Base-by-base conservation (phyloP, 2,797 vertebrate species). In the Hipposideros larvatus region DNA sequence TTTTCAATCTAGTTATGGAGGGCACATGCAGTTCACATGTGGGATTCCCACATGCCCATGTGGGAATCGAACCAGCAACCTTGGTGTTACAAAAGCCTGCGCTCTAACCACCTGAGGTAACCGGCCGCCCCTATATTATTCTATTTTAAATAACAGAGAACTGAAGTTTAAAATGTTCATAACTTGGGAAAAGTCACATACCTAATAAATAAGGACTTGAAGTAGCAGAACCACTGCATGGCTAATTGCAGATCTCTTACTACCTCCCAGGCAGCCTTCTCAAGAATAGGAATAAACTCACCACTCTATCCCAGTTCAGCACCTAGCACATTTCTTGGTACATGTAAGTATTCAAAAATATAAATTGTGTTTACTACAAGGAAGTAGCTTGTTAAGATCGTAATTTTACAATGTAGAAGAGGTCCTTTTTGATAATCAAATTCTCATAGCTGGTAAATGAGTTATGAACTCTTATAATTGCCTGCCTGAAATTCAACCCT, bases 361-460 rank as follows among this genome's bases (percentile, higher is more conserved):
- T 13, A 66, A 51, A 59, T 11, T 59, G 11, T 59, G 51, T 43
- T 74, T 86, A 18, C 11, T 51, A 51, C 48, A 89, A 53, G 21
- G 28, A 48, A 16, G 15, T 65, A 70, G 16, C 41, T 87, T 70
- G 48, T 80, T 43, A 89, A 86, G 18, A 80, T 15, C n/a, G 37
- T 41, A 55, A 61, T 41, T 73, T 88, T 31, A 82, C 26, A 90
- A 1, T 16, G 9, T 71, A 71, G 61, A 68, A 77, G n/a, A 65
- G n/a, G 16, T n/a, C 24, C 26, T 87, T 75, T 63, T 34, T 51
- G 10, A 92, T 63, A 34, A 80, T 61, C 73, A 68, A 34, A 68
- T 77, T 90, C 37, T 93, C 43, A 21, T 24, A 66, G 46, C 63
- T 59, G 57, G n/a, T 48, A 83, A 96, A 70, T 77, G 70, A 87